Conservation (phyloP, 2,113 vertebrate genomes). For the Gasterosteus nipponicus region DNA sequence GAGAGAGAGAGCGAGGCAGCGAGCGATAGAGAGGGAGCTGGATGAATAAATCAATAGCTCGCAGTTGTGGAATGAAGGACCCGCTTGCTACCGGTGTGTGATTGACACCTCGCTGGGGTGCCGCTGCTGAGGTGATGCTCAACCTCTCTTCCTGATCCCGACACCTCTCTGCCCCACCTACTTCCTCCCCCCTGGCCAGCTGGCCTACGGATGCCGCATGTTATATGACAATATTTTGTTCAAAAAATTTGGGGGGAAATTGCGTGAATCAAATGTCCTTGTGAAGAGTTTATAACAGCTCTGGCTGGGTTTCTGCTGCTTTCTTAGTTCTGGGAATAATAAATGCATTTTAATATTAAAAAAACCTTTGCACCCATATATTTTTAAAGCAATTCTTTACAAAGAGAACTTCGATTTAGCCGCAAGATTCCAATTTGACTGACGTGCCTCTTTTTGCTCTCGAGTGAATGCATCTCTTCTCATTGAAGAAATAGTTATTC, state of each 20-base stretch:
- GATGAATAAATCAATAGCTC: conserved; percentile 72
- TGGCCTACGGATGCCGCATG: conserved; percentile 11
- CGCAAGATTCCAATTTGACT: not conserved
- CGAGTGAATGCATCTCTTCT: not conserved
- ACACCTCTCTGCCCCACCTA: conserved; percentile 37
- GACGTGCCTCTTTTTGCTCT: not conserved
- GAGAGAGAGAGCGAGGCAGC: conserved; percentile 20
- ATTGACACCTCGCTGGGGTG: conserved; percentile 73
- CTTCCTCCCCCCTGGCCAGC: conserved; percentile 27
- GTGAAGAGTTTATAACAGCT: not conserved
- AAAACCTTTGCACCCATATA: not conserved
- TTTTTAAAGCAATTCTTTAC: not conserved
- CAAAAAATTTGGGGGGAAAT: not conserved
- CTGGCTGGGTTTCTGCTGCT: not conserved
- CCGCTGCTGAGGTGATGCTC: conserved; percentile 55
- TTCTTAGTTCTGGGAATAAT: not conserved
- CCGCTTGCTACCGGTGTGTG: conserved; percentile 43
- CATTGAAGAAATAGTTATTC: not conserved
- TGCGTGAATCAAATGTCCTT: not conserved
- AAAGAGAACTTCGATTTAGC: not conserved
- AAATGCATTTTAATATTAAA: not conserved
- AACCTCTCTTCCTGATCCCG: conserved; percentile 48
- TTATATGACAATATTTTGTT: too few species aligned
- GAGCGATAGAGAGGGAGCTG: conserved; percentile 51
- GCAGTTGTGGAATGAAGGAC: conserved; percentile 43